Base-by-base conservation (phyloP, 2,797 vertebrate species). In the Podarcis lilfordi region DNA sequence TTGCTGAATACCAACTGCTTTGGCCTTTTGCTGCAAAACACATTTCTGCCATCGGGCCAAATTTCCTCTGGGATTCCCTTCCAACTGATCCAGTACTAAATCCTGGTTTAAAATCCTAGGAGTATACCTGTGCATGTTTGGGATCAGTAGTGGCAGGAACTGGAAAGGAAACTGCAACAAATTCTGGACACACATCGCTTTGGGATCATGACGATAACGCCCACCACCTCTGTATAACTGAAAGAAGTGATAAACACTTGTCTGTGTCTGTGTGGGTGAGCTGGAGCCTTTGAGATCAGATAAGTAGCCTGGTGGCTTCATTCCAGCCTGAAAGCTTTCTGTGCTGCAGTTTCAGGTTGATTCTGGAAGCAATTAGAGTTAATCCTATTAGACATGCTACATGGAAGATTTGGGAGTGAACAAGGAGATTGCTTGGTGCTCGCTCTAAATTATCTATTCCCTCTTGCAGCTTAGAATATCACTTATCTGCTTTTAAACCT, bases 331-430 rank as follows among this genome's bases (percentile, higher is more conserved):
- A 88, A 92, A 86, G 78, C 93, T 85, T 89, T 88, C 17, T 87
- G 40, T 68, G 87, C 89, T 92, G 83, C 82, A 86, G 90, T 89
- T 92, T 69, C 87, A 92, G 91, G 82, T 89, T 90, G 1, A 90
- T 43, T 35, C 66, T 86, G 86, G 76, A 93, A 94, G 85, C 88
- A 93, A 92, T 95, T 95, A 90, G 88, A 91, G 55, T 81, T 92
- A 93, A 94, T 94, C 89, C 78, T 92, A 37, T 92, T 91, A 90
- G 69, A 86, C 59, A 86, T 88, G 72, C 64, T 91, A 89, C 85
- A 76, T 78, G 80, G 86, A 92, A 92, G 88, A 88, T 85, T n/a
- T 86, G 75, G 86, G 89, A 91, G 68, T 66, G 79, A 84, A 89
- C 89, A 87, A 82, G 11, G 68, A 50, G n/a, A 89, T 85, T 93